Conservation (phyloP, 2,888 invertebrate genomes). For the Rotaria macrura region DNA sequence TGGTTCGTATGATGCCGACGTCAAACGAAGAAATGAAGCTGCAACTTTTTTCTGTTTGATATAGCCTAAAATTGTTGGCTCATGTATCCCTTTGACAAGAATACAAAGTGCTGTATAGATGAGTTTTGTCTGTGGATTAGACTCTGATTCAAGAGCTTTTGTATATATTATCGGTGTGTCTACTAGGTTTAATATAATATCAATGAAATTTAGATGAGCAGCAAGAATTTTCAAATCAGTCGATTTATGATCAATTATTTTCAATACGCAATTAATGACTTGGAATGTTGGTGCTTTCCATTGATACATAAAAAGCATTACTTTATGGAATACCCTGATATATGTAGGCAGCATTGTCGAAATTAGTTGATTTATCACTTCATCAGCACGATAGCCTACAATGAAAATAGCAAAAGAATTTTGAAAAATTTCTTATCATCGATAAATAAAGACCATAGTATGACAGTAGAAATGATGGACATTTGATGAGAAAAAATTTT, state of each 20-base stretch:
- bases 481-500: background rate
- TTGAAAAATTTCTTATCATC: too few species aligned
- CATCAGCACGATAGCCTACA: background rate
- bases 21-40: background rate
- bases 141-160: background rate
- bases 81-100: background rate
- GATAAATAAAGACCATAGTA: background rate
- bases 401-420: background rate
- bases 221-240: background rate
- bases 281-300: background rate
- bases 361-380: background rate
- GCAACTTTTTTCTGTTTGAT: background rate
- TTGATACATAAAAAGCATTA: background rate
- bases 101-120: background rate
- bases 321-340: background rate
- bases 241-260: background rate
- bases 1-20: background rate
- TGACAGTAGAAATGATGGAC: background rate
- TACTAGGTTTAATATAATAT: background rate
- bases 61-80: background rate
- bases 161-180: background rate
- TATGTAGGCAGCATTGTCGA: background rate
- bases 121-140: background rate
- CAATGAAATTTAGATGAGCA: background rate
- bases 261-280: background rate